Percentiles rank a stretch among this genome's conserved stretches.
Evolutionary conservation across 2,113 vertebrate genomes (phyloP).

Genomic region (Emberiza fucata): DNA sequence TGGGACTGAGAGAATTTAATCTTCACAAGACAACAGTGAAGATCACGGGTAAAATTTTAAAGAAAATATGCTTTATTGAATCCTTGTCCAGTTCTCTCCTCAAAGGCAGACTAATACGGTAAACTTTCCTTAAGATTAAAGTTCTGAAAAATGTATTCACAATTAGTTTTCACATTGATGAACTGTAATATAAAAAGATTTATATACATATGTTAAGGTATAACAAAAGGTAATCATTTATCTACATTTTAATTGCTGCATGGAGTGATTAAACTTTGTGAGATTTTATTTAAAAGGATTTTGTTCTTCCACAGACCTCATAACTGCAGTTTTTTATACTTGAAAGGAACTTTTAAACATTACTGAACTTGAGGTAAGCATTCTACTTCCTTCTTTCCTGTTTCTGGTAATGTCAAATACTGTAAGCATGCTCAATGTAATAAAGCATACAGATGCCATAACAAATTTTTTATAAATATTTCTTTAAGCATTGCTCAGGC

Average conservation of each 20-base stretch:
- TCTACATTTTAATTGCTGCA: neutral
- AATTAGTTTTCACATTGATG: neutral
- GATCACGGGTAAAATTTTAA: neutral
- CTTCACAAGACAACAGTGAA: neutral
- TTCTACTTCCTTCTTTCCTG: neutral
- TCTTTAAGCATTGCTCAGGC: slow-evolving; percentile 32
- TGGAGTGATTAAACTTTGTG: neutral
- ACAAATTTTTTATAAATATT: slow-evolving; percentile 52
- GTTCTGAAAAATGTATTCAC: neutral
- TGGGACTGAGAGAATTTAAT: neutral
- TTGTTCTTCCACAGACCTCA: neutral
- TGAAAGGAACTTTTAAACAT: slow-evolving; percentile 10
- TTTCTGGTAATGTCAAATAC: slow-evolving; percentile 45
- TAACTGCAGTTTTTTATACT: neutral
- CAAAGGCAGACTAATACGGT: neutral
- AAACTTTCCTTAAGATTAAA: neutral
- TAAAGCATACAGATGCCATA: slow-evolving; percentile 16
- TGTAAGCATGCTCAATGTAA: slow-evolving; percentile 17
- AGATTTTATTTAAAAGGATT: neutral
- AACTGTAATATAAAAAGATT: neutral
- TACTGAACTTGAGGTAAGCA: neutral
- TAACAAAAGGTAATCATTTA: neutral
- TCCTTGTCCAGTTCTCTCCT: neutral
- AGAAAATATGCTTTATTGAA: neutral
- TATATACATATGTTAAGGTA: neutral